Base-by-base conservation (phyloP, 2,888 invertebrate species). In the Sceliomorpha sp. region DNA sequence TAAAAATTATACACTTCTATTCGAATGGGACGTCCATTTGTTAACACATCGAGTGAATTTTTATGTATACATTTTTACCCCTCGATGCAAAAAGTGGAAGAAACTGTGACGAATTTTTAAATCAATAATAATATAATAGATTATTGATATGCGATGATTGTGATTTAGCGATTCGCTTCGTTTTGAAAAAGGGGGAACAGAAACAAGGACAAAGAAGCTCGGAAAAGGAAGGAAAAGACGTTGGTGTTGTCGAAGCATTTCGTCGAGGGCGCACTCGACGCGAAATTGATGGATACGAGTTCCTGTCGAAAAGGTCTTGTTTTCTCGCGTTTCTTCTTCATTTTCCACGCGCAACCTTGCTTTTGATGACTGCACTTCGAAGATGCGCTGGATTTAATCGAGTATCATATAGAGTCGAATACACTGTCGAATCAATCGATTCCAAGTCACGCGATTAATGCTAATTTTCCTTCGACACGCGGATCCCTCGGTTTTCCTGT, bases 331-430 rank as follows among this genome's bases (percentile, higher is more conserved):
- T n/a, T 29, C n/a, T 32, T 34, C n/a, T n/a, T n/a, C n/a, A n/a
- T 56, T 62, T 63, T 63, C 34, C 39, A 37, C 48, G 55, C 48
- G 24, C 50, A 47, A 27, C 26, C 40, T 58, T 47, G 51, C 45
- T 60, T 66, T 67, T 60, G 48, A 55, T 42, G 34, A 48, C 55
- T 42, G 24, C 40, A 48, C 53, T 29, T 7, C 9, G 20, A 48
- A 66, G 62, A 58, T 53, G 62, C 64, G 62, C 50, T 58, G 67
- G 44, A 63, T 67, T 63, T 63, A 74, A 58, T 72, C 68, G 59
- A 74, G 72, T 36, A 51, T 53, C 37, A 66, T n/a, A n/a, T 63
- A 62, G 58, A 72, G 55, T 70, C 64, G 48, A 69, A 59, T 67
- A 59, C 60, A 55, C 53, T 17, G 69, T 71, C 63, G 50, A 71